Evolutionary conservation across 2,797 vertebrate species (phyloP), one percentile per base, ranked within the genome.

Genomic region (Buceros bicornis): DNA sequence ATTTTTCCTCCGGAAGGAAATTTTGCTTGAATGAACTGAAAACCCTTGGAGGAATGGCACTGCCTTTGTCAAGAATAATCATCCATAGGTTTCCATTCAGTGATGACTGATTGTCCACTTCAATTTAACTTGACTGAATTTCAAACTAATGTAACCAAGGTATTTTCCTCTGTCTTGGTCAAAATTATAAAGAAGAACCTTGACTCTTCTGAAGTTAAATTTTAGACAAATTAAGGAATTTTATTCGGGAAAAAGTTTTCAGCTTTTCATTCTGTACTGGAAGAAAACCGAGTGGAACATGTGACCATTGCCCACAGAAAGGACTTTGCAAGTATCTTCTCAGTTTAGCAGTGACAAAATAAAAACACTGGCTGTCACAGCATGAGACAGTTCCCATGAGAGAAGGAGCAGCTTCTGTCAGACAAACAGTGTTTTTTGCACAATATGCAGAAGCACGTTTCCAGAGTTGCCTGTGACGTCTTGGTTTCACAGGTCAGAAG

Each of bases 51-150:
- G 60, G 43, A 89, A 42, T 29, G 5, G 7, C n/a, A 26, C 42
- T 43, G 42, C 16, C 57, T 54, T 79, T 61, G 29, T 66, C 48
- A 58, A 54, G 60, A 74, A 24, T 6, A 53, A 43, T 62, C n/a
- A 88, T 28, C 53, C 6, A 8, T 11, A 18, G 3, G 7, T 62
- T 88, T 70, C 2, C 35, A 37, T 90, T 48, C 19, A 60, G 1
- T 33, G 3, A 17, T 43, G 17, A 29, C 78, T 35, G 18, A 25
- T 57, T 53, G 29, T 6, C 15, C 0, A 0, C 65, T 88, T 79
- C 5, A 5, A 43, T 8, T 37, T 25, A 37, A 33, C 37, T 79
- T 62, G 22, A 26, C 16, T 62, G 18, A 26, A 65, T 67, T 73
- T 48, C n/a, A 73, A 37, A 74, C 45, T 37, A 31, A 67, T 31